Base-by-base conservation (phyloP, 2,797 vertebrate genomes). In the Enoplosus armatus region DNA sequence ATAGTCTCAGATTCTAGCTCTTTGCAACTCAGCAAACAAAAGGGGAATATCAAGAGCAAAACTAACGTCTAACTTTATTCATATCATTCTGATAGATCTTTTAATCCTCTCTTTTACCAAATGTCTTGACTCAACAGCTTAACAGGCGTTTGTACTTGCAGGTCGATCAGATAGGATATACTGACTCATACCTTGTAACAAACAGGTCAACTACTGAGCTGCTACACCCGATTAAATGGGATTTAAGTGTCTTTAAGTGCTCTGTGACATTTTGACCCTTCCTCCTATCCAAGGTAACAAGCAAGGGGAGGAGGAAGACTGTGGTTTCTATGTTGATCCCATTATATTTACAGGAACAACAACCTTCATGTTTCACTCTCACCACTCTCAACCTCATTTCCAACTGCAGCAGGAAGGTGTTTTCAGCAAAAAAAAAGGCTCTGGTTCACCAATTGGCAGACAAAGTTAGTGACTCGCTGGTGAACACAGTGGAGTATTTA, bases 1-100 rank as follows among this genome's bases (percentile, higher is more conserved):
- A 88, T 87, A 72, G 83, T 68, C 65, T 41, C 9, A 27, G 27
- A 78, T 60, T 55, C 10, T 24, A 43, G 56, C 73, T 53, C 72
- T 77, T 65, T 56, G 56, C 33, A 51, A 48, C 59, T 39, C 31
- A 22, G 24, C 37, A 74, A 64, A 62, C 29, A 69, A n/a, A 48
- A 56, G 22, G 15, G 4, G 0, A 20, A 39, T 1, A 72, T 59
- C 35, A 31, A 6, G 20, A 62, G 58, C 2, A 51, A 24, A 26
- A 47, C 16, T 20, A 14, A 47, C 10, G 9, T 37, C 20, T 35
- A 20, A 24, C 26, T 54, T 47, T 1, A 35, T 64, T 72, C 22
- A 5, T 26, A 10, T 54, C 7, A 14, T 31, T 60, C 47, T 60
- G n/a, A 16, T 31, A 18, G 6, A 48, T 62, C 22, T 63, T 59